Evolutionary conservation across 2,113 vertebrate species (phyloP), one percentile per base, ranked within the genome.

Genomic region (Varanus salvator): DNA sequence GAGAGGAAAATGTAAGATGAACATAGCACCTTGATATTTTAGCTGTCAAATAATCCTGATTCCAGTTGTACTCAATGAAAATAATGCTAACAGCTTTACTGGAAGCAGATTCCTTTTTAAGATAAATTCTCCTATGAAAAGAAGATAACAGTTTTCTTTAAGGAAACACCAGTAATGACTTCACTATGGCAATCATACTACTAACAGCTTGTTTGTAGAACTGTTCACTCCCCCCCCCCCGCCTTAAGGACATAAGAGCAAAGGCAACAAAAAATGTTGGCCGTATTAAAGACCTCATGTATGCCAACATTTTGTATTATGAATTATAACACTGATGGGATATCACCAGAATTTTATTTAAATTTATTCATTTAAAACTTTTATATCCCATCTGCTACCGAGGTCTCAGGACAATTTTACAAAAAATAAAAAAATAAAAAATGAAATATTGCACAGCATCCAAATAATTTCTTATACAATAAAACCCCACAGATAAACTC

Each of bases 1-100:
- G 93, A 88, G 34, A 57, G 6, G 68, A 3, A 92, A 57, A 34
- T 21, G 52, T 82, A 64, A 71, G 87, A 69, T 87, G 94, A 81
- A 66, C 25, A 69, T 91, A 75, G 8, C 11, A 4, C 27, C 21
- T 19, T 84, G 54, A 34, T n/a, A 1, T 3, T 91, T 23, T 3
- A 60, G 48, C 0, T 52, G 57, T 34, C 85, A 54, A 84, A 6
- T 27, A 54, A 50, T 52, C 27, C 57, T 72, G 71, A 50, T 80
- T 15, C 0, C 1, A 12, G 3, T 34, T 75, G 57, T 86, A 90
- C 17, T 9, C 76, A 89, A 52, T 48, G 6, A 19, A 0, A 0
- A 78, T 89, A 91, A 87, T 90, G 27, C 25, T 60, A 44, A 44
- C 92, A 29, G 85, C 25, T 87, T 77, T 81, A 92, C 8, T 0